Evolutionary conservation across 2,113 vertebrate genomes (phyloP).

Genomic region (Salvelinus fontinalis): DNA sequence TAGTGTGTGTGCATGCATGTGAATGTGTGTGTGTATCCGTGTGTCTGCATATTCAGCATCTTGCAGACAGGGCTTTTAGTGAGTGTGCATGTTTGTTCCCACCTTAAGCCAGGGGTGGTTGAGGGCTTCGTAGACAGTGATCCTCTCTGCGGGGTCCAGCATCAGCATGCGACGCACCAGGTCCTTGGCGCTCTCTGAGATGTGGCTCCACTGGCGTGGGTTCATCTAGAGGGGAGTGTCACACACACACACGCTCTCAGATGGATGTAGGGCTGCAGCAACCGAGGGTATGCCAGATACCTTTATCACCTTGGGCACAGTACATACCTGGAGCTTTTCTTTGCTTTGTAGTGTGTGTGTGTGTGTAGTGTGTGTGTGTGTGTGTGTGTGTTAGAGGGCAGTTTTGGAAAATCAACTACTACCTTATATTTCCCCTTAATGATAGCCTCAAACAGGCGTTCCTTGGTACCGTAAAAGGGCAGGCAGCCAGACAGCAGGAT

Average conservation of each 20-base stretch:
- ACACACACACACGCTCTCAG: slow-evolving; percentile 18
- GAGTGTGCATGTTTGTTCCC: not conserved
- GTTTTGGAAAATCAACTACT: slow-evolving; percentile 39
- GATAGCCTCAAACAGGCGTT: slow-evolving; percentile 97
- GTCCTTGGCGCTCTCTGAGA: slow-evolving; percentile 99
- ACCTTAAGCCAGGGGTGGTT: slow-evolving; percentile 99
- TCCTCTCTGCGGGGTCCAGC: slow-evolving; percentile 97
- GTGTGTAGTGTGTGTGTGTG: not conserved
- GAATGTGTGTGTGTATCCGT: slow-evolving; percentile 10
- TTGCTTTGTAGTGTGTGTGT: not conserved
- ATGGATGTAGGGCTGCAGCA: not conserved
- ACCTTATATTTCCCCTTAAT: slow-evolving; percentile 99
- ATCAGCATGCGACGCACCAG: slow-evolving; percentile 98
- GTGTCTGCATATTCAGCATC: not conserved
- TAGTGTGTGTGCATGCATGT: not conserved
- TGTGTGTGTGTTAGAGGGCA: not conserved
- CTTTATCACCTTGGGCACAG: not conserved
- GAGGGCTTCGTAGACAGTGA: slow-evolving; percentile 98
- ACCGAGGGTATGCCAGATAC: not conserved
- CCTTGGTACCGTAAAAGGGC: slow-evolving; percentile 99
- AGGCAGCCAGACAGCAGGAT: slow-evolving; percentile 97
- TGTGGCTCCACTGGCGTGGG: slow-evolving; percentile 96
- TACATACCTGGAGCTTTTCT: not conserved
- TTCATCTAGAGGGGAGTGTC: slow-evolving; percentile 83
- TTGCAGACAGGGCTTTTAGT: too few species aligned